Percentiles rank a stretch among this genome's conserved stretches.
Evolutionary conservation across 2,797 vertebrate species (phyloP).

Genomic region (Scolopax bukidnonensis): DNA sequence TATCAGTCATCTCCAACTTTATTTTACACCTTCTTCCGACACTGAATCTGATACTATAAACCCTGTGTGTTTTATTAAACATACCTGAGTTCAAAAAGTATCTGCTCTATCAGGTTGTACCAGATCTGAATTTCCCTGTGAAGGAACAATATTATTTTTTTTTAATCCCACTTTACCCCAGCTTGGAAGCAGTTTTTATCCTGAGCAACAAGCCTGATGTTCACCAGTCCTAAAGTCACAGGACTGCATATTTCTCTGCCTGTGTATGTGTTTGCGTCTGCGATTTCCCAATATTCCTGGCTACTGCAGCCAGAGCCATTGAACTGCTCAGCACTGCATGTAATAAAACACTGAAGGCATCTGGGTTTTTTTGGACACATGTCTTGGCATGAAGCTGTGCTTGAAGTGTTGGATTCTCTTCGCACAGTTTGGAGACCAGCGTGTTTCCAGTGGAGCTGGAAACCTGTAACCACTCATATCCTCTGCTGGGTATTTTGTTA

Average conservation of each 20-base stretch:
- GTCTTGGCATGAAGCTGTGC: constrained; percentile 66
- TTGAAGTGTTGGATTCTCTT: constrained; percentile 70
- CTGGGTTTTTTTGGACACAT: constrained; percentile 74
- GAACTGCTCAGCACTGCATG: constrained; percentile 53
- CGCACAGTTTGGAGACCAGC: constrained; percentile 60
- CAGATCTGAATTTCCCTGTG: not conserved
- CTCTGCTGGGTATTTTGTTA: constrained; percentile 69
- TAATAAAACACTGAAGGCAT: constrained; percentile 75
- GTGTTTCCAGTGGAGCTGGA: constrained; percentile 70
- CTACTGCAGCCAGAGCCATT: constrained; percentile 49
- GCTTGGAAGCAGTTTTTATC: not conserved
- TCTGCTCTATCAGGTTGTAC: not conserved
- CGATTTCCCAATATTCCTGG: constrained; percentile 68
- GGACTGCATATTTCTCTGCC: constrained; percentile 5
- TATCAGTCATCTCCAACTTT: not conserved
- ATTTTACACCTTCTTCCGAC: not conserved
- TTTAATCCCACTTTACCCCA: not conserved
- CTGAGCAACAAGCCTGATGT: not conserved
- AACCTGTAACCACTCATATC: constrained; percentile 67
- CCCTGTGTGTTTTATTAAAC: not conserved
- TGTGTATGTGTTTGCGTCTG: constrained; percentile 65
- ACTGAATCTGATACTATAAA: not conserved
- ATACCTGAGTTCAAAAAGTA: not conserved
- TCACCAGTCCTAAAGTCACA: constrained; percentile 38
- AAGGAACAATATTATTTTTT: not conserved